Evolutionary conservation across 2,888 invertebrate species (phyloP), one percentile per base, ranked within the genome.

Genomic region (Gastracanthus pulcherrimus): DNA sequence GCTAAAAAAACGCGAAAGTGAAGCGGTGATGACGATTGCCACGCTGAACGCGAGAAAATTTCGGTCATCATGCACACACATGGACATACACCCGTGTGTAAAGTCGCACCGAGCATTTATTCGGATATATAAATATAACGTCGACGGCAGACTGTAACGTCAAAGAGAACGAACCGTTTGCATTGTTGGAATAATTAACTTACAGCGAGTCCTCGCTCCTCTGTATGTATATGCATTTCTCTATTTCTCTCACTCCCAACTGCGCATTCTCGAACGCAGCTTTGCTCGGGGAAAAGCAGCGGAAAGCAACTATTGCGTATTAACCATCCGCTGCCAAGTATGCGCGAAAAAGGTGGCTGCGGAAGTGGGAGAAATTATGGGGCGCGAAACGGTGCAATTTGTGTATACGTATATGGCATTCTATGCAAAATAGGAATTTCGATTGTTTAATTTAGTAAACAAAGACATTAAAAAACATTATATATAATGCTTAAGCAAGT

Each of bases 181-280:
- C 23, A 6, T 16, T 38, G 36, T 29, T 41, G 41, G 72, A 72
- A 72, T 72, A 72, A 72, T 72, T 71, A 72, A 72, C 60, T 31
- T 36, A 34, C 7, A 36, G 19, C 34, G 36, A 13, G 36, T 3
- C 2, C 9, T 11, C n/a, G 23, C 23, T 3, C 0, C n/a, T 11
- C 5, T 13, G 41, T 11, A 19, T 66, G 19, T 36, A 19, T 19
- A 2, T 13, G 11, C 11, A 34, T 34, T 1, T 38, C 6, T 36
- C 11, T 9, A 13, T 38, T 1, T n/a, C 9, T 38, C 29, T 26
- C 45, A 45, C n/a, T 41, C 29, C 5, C 1, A 29, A 45, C 16
- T n/a, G n/a, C n/a, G 51, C 19, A 19, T 70, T 70, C 51, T 36
- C 13, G 31, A 23, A n/a, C n/a, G n/a, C n/a, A n/a, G n/a, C n/a